Base-by-base conservation (phyloP, 2,113 vertebrate species). In the Pelecanoides urinatrix region DNA sequence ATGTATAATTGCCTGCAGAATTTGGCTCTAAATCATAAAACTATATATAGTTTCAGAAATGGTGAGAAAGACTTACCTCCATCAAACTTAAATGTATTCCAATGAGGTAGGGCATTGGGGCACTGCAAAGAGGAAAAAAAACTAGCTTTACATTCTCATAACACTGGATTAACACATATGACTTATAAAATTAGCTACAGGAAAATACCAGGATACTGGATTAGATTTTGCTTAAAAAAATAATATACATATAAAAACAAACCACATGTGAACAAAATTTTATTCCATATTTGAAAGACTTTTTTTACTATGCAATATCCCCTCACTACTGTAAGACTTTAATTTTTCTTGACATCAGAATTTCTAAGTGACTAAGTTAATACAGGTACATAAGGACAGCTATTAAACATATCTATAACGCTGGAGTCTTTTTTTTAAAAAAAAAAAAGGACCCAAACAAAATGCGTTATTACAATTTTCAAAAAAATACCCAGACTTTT, bases 31-130 rank as follows among this genome's bases (percentile, higher is more conserved):
- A 59, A 34, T 42, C 52, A 42, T 20, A 71, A 9, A 72, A 38
- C 50, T 47, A 55, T 26, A 49, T 11, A 73, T 49, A 91, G 52
- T 72, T 84, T 70, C 66, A 95, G 72, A 95, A 90, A 80, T 30
- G 25, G 74, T 19, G 47, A 81, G 79, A 87, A 45, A 82, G 73
- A 98, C 98, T 98, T 98, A 99, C 98, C 98, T 99, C 98, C 98
- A 99, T 98, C 97, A 99, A 91, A 97, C 98, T 99, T 95, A 98
- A 97, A 97, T 99, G 98, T 91, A 99, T 98, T 98, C 98, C 98
- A 95, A 99, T 99, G 98, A 99, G 98, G 98, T 99, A 99, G 97
- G 98, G 98, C 98, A 99, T 99, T 50, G 98, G 98, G 95, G 98
- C 98, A 92, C 98, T 99, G 98, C 38, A 89, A 98, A 97, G 92